Conservation (phyloP, 1,140 invertebrate species). For the Brachionus rubens region DNA sequence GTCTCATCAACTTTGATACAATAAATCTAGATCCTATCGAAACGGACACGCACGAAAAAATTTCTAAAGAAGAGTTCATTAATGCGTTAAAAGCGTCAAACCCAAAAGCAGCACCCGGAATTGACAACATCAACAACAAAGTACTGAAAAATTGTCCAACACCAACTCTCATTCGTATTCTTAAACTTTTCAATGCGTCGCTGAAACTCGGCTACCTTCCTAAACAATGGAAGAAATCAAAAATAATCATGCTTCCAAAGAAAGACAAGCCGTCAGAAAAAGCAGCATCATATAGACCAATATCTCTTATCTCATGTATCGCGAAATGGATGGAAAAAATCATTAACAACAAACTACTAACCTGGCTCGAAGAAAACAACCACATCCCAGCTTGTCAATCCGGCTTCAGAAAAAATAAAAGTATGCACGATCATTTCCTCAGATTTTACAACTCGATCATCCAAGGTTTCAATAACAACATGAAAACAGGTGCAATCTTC, state of each 20-base stretch:
- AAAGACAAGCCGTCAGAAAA: constrained; percentile 27
- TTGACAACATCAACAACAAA: no score
- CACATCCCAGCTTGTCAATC: background rate
- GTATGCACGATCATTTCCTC: background rate
- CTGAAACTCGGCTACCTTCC: background rate
- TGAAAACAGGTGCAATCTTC: background rate
- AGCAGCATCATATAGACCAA: constrained; percentile 36
- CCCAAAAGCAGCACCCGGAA: no score
- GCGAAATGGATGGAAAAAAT: constrained; percentile 46
- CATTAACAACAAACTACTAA: constrained; percentile 6
- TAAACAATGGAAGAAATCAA: constrained; percentile 21
- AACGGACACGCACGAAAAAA: no score
- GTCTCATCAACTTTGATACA: background rate
- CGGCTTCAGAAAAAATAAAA: background rate
- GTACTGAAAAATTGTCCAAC: no score
- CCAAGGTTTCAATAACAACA: background rate
- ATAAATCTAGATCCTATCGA: no score
- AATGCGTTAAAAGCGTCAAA: no score
- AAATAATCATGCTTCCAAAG: constrained; percentile 45
- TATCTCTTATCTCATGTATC: constrained; percentile 26
- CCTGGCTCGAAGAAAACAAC: background rate
- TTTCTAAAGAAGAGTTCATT: no score
- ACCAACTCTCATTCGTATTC: no score
- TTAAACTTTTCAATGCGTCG: no score
- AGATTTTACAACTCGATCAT: background rate